Evolutionary conservation across 2,888 invertebrate genomes (phyloP).

Genomic region (Alentia gelatinosa): DNA sequence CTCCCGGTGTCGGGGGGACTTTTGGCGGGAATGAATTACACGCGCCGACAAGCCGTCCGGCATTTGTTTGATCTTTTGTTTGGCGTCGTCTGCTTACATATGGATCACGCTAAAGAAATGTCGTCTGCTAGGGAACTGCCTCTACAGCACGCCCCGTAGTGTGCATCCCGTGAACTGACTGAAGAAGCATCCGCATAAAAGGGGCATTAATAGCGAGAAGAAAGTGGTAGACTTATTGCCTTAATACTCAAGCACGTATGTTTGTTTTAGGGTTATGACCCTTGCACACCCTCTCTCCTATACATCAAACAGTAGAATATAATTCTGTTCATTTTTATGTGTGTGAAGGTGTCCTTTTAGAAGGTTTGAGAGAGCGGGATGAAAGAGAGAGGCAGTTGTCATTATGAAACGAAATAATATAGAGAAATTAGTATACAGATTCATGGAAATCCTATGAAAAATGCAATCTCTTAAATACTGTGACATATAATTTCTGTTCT

Average conservation of each 20-base stretch:
- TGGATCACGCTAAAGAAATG: constrained; percentile 5
- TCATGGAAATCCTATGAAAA: too few species aligned
- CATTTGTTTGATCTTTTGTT: constrained; percentile 44
- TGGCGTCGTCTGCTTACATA: constrained; percentile 36
- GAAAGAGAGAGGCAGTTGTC: too few species aligned
- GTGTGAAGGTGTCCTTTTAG: too few species aligned
- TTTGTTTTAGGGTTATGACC: too few species aligned
- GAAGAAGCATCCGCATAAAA: neutral
- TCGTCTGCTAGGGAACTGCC: neutral
- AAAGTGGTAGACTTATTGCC: neutral
- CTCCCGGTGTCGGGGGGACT: neutral
- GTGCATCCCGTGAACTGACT: neutral
- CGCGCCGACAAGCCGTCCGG: neutral
- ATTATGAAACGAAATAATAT: too few species aligned
- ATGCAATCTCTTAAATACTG: too few species aligned
- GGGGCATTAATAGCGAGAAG: neutral
- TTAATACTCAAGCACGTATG: neutral
- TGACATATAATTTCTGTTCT: too few species aligned
- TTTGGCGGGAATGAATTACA: constrained; percentile 40
- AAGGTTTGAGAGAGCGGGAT: too few species aligned
- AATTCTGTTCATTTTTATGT: too few species aligned
- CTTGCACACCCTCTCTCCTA: too few species aligned
- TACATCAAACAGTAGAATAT: too few species aligned
- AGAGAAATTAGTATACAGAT: too few species aligned
- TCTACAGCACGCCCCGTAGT: neutral